Evolutionary conservation across 2,797 vertebrate species (phyloP).

Genomic region (Silurus lanzhouensis): DNA sequence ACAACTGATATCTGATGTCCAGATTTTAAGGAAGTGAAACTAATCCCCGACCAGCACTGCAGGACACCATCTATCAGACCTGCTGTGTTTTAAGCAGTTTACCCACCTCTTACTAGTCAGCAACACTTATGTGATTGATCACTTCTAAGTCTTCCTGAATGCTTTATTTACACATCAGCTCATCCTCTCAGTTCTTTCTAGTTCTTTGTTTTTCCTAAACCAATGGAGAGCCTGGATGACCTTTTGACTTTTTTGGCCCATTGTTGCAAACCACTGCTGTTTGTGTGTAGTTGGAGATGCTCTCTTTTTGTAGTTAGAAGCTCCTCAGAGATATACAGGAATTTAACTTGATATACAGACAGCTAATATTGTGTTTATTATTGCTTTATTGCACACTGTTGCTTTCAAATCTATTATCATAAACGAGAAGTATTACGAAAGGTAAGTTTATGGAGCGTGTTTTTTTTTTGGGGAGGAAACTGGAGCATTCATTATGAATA

Average conservation of each 20-base stretch:
- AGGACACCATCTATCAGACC: not conserved
- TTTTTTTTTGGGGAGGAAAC: not conserved
- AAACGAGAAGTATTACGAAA: not conserved
- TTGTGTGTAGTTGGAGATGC: constrained; percentile 34
- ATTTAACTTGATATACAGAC: constrained; percentile 29
- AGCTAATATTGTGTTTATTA: not conserved
- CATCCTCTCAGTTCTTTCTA: constrained; percentile 22
- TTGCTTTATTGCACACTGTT: not conserved
- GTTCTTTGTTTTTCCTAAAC: constrained; percentile 48
- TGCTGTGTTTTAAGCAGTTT: constrained; percentile 7
- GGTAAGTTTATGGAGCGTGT: not conserved
- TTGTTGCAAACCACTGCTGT: constrained; percentile 5
- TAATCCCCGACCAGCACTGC: not conserved
- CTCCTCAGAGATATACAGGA: not conserved
- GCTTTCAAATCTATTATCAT: not conserved
- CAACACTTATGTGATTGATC: constrained; percentile 11
- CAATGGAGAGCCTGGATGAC: constrained; percentile 16
- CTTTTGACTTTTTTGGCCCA: constrained; percentile 26
- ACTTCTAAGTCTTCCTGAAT: constrained; percentile 4
- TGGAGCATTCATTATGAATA: not conserved
- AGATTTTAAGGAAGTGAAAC: not conserved
- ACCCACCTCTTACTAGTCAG: not conserved
- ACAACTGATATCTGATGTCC: not conserved
- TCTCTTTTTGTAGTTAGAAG: not conserved
- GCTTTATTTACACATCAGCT: not conserved